phyloP scores from a whole-genome alignment of 2,797 vertebrate genomes.

The Triplophysa yarkandensis region DNA sequence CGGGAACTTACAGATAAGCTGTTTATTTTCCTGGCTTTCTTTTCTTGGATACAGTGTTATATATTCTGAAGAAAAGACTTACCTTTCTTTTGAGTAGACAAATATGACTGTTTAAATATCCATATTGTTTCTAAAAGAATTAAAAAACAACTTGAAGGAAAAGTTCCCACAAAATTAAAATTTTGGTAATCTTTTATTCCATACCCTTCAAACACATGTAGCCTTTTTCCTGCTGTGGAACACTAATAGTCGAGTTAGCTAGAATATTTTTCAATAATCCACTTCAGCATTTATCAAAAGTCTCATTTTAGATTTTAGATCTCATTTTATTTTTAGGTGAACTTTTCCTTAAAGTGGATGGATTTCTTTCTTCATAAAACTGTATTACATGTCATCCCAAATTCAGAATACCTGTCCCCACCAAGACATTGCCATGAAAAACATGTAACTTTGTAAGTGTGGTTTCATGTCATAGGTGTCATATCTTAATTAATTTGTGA shows the following conservation, averaged over 20 bases:
- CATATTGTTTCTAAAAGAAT: background rate
- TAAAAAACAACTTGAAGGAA: background rate
- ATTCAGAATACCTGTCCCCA: background rate
- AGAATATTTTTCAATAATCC: no score
- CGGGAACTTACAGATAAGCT: constrained; percentile 94
- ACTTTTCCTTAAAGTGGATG: background rate
- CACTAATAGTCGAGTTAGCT: no score
- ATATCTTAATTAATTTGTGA: background rate
- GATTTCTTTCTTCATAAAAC: background rate
- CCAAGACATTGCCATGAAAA: background rate
- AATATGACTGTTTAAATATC: background rate
- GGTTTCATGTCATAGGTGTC: background rate
- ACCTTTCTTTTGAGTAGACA: constrained; percentile 82
- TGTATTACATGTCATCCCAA: background rate
- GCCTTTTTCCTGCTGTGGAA: background rate
- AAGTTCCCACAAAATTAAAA: background rate
- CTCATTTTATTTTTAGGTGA: background rate
- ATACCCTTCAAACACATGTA: background rate
- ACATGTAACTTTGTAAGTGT: background rate
- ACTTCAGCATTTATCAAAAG: no score
- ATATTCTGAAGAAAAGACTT: constrained; percentile 97
- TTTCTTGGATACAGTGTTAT: constrained; percentile 92
- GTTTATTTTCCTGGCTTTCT: constrained; percentile 93
- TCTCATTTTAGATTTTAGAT: no score
- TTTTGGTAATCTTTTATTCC: background rate